Conservation (phyloP, 2,797 vertebrate genomes). For the Poeciliopsis turneri region DNA sequence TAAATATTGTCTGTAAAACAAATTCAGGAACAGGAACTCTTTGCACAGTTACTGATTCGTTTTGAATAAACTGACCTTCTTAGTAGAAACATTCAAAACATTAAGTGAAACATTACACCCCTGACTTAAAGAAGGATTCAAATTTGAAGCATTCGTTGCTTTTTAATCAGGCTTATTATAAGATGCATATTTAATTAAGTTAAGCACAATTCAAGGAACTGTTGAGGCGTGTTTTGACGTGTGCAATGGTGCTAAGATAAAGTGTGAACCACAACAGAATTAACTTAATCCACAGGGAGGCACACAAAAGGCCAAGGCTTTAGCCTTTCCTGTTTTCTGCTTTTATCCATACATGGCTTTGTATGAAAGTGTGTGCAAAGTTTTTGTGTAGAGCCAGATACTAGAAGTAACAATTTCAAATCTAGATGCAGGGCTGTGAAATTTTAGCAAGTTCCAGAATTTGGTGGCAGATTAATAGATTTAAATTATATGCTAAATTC, state of each 20-base stretch:
- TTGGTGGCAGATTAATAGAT: not conserved
- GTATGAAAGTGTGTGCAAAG: not conserved
- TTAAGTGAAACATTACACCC: constrained; percentile 23
- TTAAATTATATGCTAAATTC: not conserved
- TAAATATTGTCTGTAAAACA: constrained; percentile 9
- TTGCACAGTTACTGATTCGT: not conserved
- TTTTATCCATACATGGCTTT: constrained; percentile 12
- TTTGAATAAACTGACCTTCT: constrained; percentile 4
- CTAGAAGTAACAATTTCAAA: not conserved
- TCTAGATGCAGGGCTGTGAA: not conserved
- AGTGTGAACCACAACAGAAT: constrained; percentile 44
- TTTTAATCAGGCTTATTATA: not conserved
- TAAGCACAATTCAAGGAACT: constrained; percentile 21
- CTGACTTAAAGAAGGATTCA: not conserved
- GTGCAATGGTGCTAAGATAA: constrained; percentile 38
- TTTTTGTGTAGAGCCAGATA: not conserved
- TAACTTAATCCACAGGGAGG: constrained; percentile 34
- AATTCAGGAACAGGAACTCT: not conserved
- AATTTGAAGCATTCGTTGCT: not conserved
- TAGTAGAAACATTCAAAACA: constrained; percentile 18
- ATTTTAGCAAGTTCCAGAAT: not conserved
- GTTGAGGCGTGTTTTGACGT: constrained; percentile 18
- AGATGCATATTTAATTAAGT: constrained; percentile 20
- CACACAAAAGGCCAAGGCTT: constrained; percentile 7
- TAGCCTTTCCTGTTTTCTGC: constrained; percentile 18